phyloP scores from a whole-genome alignment of 2,113 vertebrate species.

The Sialia sialis region DNA sequence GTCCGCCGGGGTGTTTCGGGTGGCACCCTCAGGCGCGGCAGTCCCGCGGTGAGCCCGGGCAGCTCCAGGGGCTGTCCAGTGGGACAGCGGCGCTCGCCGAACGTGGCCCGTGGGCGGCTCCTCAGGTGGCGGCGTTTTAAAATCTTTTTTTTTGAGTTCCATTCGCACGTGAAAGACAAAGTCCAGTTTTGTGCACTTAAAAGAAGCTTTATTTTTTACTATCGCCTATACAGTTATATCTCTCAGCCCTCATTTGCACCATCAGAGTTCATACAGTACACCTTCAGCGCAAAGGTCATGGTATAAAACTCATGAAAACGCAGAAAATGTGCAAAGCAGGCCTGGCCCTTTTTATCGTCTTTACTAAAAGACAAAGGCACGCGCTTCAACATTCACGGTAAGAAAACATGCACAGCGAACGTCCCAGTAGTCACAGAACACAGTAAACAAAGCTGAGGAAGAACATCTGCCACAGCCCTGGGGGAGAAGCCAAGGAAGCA shows the following conservation, averaged over 20 bases:
- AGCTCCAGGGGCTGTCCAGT: background rate
- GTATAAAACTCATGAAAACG: background rate
- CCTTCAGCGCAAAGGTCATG: background rate
- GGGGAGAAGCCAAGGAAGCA: background rate
- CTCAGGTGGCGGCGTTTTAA: background rate
- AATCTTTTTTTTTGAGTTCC: too few species aligned
- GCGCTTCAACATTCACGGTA: accelerated
- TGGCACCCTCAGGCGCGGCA: too few species aligned
- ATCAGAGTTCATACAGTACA: background rate
- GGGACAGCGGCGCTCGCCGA: background rate
- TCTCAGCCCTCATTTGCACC: too few species aligned
- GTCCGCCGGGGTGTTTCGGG: too few species aligned
- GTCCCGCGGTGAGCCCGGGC: background rate
- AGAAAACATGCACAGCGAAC: background rate
- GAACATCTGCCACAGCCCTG: accelerated
- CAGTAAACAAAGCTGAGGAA: too few species aligned
- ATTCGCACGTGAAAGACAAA: background rate
- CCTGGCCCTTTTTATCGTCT: too few species aligned
- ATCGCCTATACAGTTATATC: accelerated
- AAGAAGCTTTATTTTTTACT: background rate
- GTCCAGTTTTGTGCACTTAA: background rate
- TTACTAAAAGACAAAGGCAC: background rate
- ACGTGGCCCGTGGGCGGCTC: too few species aligned
- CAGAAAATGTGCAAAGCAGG: background rate
- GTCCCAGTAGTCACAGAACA: background rate